Conservation (phyloP, 2,113 vertebrate species). For the Forbesichthys papilliferus region DNA sequence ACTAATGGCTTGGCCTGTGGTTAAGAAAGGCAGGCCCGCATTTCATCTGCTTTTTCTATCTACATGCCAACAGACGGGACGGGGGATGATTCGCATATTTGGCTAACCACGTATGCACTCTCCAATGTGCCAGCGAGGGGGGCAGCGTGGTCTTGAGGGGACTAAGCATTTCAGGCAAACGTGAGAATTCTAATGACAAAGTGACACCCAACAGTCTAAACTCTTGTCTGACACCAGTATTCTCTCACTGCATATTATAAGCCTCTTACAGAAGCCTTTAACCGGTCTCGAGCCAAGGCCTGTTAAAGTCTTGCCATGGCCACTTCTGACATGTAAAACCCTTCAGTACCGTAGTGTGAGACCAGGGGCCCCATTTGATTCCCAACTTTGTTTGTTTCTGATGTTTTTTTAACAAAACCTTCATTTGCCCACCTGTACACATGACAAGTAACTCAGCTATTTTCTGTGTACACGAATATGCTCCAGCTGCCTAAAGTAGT, state of each 20-base stretch:
- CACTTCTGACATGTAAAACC: constrained; percentile 45
- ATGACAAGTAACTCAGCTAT: too few relatives aligned
- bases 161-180: constrained; percentile 75
- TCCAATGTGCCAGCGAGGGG: constrained; percentile 60
- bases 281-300: constrained; percentile 58
- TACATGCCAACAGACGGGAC: constrained; percentile 59
- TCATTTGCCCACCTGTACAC: too few relatives aligned
- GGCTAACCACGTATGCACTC: constrained; percentile 35
- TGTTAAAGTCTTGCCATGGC: constrained; percentile 56
- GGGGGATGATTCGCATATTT: not conserved
- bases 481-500: not conserved
- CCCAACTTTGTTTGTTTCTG: not conserved
- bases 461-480: not conserved
- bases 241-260: constrained; percentile 47
- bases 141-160: constrained; percentile 78
- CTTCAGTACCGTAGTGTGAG: constrained; percentile 42
- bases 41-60: constrained; percentile 52
- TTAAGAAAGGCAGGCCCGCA: constrained; percentile 50
- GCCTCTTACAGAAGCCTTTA: constrained; percentile 50
- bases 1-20: constrained; percentile 56
- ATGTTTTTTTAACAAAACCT: too few relatives aligned
- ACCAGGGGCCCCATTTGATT: constrained; percentile 57
- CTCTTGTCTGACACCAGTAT: constrained; percentile 41
- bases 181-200: constrained; percentile 78
- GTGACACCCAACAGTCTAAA: constrained; percentile 47